phyloP scores from a whole-genome alignment of 2,797 vertebrate genomes.

The Sandelia bainsii region DNA sequence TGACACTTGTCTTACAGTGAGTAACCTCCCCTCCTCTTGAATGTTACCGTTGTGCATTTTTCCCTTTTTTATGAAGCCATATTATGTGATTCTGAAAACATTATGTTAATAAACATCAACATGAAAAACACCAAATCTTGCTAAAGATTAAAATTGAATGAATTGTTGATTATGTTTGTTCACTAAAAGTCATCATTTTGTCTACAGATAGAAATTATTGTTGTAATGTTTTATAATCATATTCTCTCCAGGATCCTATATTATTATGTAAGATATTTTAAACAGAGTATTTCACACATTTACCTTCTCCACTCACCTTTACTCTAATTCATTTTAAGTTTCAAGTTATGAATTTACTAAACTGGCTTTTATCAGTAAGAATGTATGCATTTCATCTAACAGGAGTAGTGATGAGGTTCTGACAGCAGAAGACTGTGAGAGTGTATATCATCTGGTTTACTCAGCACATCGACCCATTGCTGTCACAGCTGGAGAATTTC shows the following conservation, averaged over 20 bases:
- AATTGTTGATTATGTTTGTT: not conserved
- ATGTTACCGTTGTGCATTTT: not conserved
- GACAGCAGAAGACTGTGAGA: slow-evolving; percentile 98
- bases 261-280: not conserved
- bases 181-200: not conserved
- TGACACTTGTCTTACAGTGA: slow-evolving; percentile 98
- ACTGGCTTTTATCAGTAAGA: not conserved
- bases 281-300: not conserved
- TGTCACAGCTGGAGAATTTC: slow-evolving; percentile 96
- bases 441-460: slow-evolving; percentile 97
- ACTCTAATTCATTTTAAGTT: not conserved
- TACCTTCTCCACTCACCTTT: not conserved
- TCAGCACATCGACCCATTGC: slow-evolving; percentile 97
- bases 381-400: slow-evolving; percentile 28
- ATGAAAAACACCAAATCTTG: not conserved
- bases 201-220: not conserved
- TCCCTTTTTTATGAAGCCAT: not conserved
- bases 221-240: not conserved
- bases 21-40: slow-evolving; percentile 67
- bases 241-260: not conserved
- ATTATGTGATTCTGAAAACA: not conserved
- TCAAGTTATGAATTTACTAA: not conserved
- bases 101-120: not conserved
- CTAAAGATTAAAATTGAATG: not conserved
- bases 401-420: slow-evolving; percentile 96